Conservation (phyloP, 2,888 invertebrate species). For the Julus scandinavius region DNA sequence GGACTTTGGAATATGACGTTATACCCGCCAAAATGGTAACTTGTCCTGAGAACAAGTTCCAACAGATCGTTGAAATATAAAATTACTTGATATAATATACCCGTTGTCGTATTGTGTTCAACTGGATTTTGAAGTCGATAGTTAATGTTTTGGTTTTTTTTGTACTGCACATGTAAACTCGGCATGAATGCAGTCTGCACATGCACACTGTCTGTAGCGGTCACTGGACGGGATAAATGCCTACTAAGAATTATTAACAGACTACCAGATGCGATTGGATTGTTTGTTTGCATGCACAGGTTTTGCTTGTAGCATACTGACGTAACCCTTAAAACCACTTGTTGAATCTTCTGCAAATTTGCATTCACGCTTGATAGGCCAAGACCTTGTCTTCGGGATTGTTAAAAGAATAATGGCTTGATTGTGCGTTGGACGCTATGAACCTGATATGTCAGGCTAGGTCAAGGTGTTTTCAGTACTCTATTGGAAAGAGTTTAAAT, state of each 20-base stretch:
- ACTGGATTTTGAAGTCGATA: background rate
- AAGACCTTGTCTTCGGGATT: conserved; percentile 7
- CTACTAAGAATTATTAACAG: background rate
- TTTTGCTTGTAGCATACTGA: background rate
- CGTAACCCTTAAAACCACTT: background rate
- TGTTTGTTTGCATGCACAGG: background rate
- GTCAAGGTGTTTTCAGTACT: background rate
- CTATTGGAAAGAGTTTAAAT: background rate
- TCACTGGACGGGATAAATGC: conserved; percentile 7
- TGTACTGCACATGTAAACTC: background rate
- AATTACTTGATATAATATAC: background rate
- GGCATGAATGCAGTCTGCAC: background rate
- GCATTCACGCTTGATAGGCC: background rate
- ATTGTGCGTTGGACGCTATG: background rate
- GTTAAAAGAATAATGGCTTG: background rate
- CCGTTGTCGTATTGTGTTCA: background rate
- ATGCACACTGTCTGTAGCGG: background rate
- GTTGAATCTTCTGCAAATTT: conserved; percentile 36
- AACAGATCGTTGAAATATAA: no score
- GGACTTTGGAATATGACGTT: no score
- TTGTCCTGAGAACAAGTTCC: no score
- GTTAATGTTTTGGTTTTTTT: background rate
- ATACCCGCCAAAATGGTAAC: no score
- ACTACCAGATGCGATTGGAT: background rate
- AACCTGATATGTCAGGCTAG: background rate